A percentile compares a stretch with the other conserved stretches of the same genome.
Conservation (phyloP, 1,140 invertebrate genomes). For the Drosophila repleta region DNA sequence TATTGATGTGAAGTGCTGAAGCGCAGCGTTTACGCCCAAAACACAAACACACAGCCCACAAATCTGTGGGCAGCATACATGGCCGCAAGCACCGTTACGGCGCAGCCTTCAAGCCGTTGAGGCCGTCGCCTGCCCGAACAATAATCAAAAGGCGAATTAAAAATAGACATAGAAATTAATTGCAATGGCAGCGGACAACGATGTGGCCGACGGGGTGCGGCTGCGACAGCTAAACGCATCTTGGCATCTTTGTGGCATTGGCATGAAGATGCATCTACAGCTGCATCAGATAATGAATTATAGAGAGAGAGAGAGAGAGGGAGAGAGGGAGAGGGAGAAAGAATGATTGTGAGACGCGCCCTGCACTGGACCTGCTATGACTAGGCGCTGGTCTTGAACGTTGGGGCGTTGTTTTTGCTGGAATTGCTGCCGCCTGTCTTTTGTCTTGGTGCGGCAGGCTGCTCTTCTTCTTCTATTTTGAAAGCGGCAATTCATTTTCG, state of each 20-base stretch:
- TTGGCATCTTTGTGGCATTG: slow-evolving; percentile 43
- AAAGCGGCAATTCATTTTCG: slow-evolving; percentile 68
- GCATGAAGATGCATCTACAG: slow-evolving; percentile 51
- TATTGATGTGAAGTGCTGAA: slow-evolving; percentile 25
- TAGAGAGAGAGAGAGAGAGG: neutral
- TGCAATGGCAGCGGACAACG: slow-evolving; percentile 51
- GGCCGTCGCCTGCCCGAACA: slow-evolving; percentile 14
- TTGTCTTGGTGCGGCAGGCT: slow-evolving; percentile 20
- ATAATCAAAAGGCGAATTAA: slow-evolving; percentile 64
- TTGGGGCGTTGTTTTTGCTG: slow-evolving; percentile 40
- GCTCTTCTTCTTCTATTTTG: slow-evolving; percentile 40
- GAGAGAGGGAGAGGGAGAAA: slow-evolving; percentile 10
- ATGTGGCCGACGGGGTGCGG: slow-evolving; percentile 31
- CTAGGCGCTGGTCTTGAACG: slow-evolving; percentile 13
- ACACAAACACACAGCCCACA: neutral
- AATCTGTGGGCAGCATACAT: neutral
- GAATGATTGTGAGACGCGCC: slow-evolving; percentile 29
- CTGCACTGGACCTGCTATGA: slow-evolving; percentile 11
- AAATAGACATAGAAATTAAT: slow-evolving; percentile 75
- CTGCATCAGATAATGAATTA: slow-evolving; percentile 71
- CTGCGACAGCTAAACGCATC: slow-evolving; percentile 41
- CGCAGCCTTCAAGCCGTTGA: neutral
- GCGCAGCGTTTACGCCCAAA: slow-evolving; percentile 4
- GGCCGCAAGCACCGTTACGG: slow-evolving; percentile 37
- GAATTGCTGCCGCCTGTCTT: slow-evolving; percentile 46